Conservation (phyloP, 2,797 vertebrate genomes). For the Pangasius krempfi region DNA sequence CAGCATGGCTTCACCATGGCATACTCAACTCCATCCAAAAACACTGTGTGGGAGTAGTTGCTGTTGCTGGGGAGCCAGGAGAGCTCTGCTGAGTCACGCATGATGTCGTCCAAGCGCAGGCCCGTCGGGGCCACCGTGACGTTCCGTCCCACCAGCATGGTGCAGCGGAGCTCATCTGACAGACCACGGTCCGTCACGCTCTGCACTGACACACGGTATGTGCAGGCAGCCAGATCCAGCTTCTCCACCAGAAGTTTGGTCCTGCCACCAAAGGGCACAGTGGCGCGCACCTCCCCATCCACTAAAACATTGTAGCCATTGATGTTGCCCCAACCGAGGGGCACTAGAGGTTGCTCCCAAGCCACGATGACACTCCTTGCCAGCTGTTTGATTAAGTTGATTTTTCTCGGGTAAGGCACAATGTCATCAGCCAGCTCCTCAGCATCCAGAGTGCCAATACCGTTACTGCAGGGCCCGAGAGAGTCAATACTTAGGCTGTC, state of each 20-base stretch:
- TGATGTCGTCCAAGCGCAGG: slow-evolving; percentile 89
- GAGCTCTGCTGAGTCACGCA: slow-evolving; percentile 90
- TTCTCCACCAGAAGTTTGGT: slow-evolving; percentile 93
- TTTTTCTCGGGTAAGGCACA: slow-evolving; percentile 96
- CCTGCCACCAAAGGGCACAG: slow-evolving; percentile 78
- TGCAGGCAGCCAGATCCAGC: slow-evolving; percentile 85
- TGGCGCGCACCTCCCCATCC: slow-evolving; percentile 87
- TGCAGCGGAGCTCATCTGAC: slow-evolving; percentile 92
- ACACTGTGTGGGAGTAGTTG: slow-evolving; percentile 93
- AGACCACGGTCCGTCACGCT: slow-evolving; percentile 83
- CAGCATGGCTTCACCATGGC: slow-evolving; percentile 83
- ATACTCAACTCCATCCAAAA: slow-evolving; percentile 89
- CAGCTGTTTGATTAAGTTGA: slow-evolving; percentile 96
- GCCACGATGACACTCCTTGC: slow-evolving; percentile 97
- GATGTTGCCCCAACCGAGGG: slow-evolving; percentile 87
- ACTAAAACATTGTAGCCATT: slow-evolving; percentile 92
- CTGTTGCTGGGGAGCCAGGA: slow-evolving; percentile 97
- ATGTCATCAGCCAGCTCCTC: slow-evolving; percentile 91
- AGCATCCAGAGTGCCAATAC: slow-evolving; percentile 76
- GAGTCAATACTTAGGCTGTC: slow-evolving; percentile 70
- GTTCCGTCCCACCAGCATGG: slow-evolving; percentile 89
- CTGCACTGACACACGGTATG: slow-evolving; percentile 91
- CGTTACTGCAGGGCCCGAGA: slow-evolving; percentile 79
- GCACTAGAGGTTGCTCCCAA: slow-evolving; percentile 90
- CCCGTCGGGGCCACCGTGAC: slow-evolving; percentile 91